A percentile compares a stretch with the other conserved stretches of the same genome.
These are phyloP conservation scores for Gasterosteus nipponicus DNA, from an alignment of 2,113 vertebrate genomes.

Conservation along the genomic window DNA sequence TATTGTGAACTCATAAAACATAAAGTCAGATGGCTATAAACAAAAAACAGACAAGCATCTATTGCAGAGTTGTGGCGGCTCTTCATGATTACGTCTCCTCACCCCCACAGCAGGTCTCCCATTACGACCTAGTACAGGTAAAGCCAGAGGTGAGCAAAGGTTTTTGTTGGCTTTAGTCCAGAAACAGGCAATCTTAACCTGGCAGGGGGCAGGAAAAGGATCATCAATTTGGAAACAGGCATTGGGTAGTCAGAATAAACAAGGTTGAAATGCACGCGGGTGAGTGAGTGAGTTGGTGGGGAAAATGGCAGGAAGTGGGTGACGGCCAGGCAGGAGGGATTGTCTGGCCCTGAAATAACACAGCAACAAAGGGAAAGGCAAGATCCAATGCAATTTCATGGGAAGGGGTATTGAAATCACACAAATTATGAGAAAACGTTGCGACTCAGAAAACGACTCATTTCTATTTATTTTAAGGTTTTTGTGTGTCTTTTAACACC, in stretches of 20 bases:
- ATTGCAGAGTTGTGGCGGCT: background rate
- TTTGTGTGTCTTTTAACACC: background rate
- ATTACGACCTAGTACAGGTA: background rate
- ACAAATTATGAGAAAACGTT: background rate
- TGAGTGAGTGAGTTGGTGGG: background rate
- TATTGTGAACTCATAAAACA: constrained; percentile 10
- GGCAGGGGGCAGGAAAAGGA: background rate
- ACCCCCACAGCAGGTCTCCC: background rate
- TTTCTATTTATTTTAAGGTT: background rate
- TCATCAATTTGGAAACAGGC: background rate
- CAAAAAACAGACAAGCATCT: constrained; percentile 9
- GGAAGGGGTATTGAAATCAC: background rate
- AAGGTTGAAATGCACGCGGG: background rate
- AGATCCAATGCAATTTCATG: background rate
- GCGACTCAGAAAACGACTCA: background rate
- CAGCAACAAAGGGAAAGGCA: background rate
- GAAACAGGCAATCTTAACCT: background rate
- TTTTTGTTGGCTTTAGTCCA: background rate
- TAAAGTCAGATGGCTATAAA: background rate
- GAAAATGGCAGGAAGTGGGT: background rate
- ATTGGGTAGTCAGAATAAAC: background rate
- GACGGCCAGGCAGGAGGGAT: background rate
- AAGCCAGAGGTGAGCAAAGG: background rate
- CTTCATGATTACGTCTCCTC: background rate
- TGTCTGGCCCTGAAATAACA: background rate